Evolutionary conservation across 2,888 invertebrate species (phyloP).

Genomic region (Amorpha juglandis): DNA sequence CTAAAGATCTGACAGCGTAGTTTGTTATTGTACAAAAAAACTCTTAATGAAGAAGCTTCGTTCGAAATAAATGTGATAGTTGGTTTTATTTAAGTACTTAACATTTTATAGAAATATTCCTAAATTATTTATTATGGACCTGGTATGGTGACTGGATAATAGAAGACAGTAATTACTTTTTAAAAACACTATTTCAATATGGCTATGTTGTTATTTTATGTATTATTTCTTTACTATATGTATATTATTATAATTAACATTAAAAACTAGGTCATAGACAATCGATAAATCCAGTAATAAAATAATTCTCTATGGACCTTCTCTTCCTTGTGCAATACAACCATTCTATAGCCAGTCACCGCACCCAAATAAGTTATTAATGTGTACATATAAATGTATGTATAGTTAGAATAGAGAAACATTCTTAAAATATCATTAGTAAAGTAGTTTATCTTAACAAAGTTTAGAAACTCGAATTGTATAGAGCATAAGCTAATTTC

Average conservation of each 20-base stretch:
- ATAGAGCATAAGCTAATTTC: slow-evolving; percentile 46
- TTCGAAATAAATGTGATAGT: slow-evolving; percentile 84
- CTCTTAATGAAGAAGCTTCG: slow-evolving; percentile 69
- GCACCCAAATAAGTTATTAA: slow-evolving; percentile 43
- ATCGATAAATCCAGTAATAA: slow-evolving; percentile 10
- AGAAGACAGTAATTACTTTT: slow-evolving; percentile 27
- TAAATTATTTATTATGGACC: slow-evolving; percentile 79
- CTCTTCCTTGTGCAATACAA: slow-evolving; percentile 30
- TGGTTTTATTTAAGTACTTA: slow-evolving; percentile 82
- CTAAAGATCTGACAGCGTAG: slow-evolving; percentile 29
- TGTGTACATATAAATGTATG: slow-evolving; percentile 66
- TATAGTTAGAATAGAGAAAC: slow-evolving; percentile 53
- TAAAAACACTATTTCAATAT: neutral
- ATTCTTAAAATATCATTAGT: slow-evolving; percentile 40
- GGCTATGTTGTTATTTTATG: slow-evolving; percentile 7
- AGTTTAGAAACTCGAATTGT: slow-evolving; percentile 11
- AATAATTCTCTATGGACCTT: slow-evolving; percentile 13
- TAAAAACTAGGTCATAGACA: slow-evolving; percentile 14
- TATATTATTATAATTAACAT: slow-evolving; percentile 22
- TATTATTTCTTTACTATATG: neutral
- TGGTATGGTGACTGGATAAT: slow-evolving; percentile 51
- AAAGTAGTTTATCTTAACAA: slow-evolving; percentile 45
- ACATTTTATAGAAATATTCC: slow-evolving; percentile 76
- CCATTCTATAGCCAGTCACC: slow-evolving; percentile 53
- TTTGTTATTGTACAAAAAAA: slow-evolving; percentile 64